Conservation (phyloP, 1,140 invertebrate species). For the Drosophila biarmipes region DNA sequence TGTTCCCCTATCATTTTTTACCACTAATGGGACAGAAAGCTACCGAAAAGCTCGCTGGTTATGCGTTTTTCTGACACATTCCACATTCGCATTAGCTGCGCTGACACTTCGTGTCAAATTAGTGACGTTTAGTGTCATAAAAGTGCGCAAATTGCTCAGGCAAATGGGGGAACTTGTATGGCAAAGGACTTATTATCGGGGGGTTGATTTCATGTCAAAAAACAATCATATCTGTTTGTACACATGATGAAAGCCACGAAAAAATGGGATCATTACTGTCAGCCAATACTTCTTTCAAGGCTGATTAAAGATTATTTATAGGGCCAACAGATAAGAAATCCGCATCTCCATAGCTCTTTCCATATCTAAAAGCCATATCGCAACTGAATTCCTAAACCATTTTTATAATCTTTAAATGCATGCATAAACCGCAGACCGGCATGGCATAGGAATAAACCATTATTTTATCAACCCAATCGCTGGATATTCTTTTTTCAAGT, state of each 20-base stretch:
- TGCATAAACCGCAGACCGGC: conserved; percentile 31
- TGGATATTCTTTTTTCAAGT: conserved; percentile 2
- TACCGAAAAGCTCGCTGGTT: conserved; percentile 29
- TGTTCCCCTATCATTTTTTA: conserved; percentile 9
- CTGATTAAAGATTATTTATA: too few species aligned
- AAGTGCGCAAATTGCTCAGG: conserved; percentile 49
- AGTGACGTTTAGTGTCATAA: conserved; percentile 74
- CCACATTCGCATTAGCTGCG: conserved; percentile 60
- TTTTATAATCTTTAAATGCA: conserved; percentile 49
- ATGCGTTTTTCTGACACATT: conserved; percentile 44
- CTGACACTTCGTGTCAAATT: conserved; percentile 77
- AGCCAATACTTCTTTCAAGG: neutral
- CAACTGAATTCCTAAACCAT: conserved; percentile 2
- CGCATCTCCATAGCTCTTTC: neutral
- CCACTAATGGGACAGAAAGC: conserved; percentile 64
- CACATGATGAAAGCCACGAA: neutral
- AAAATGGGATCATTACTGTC: conserved; percentile 3
- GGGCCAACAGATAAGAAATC: too few species aligned
- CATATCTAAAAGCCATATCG: neutral
- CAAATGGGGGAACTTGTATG: conserved; percentile 21
- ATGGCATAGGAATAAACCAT: conserved; percentile 18
- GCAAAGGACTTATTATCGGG: conserved; percentile 20
- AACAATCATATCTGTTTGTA: neutral
- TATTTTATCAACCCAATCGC: conserved; percentile 38
- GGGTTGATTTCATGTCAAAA: conserved; percentile 21